Evolutionary conservation across 2,888 invertebrate genomes (phyloP), one percentile per base, ranked within the genome.

Genomic region (Rotaria macrura): DNA sequence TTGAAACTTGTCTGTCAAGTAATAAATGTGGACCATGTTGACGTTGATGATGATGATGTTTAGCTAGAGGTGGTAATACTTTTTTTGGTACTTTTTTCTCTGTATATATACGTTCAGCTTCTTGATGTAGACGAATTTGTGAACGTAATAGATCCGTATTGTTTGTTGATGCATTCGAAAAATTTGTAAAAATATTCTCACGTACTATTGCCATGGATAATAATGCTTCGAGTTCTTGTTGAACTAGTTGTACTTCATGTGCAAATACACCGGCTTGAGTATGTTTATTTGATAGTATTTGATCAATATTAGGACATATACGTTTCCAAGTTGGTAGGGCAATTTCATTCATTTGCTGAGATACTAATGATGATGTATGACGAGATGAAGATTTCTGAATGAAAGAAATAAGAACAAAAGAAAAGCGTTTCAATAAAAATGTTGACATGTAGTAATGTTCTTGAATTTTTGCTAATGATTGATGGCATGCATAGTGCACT

Each of bases 241-340:
- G 74, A 40, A 74, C 74, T 40, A 74, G 40, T 40, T 40, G 40
- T n/a, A 74, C 40, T 74, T 74, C 74, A 74, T 74, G 74, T 40
- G 74, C 38, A 40, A 74, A 74, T 74, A 74, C 74, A 74, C 74
- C 74, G 7, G 74, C 34, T 74, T 74, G 74, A 29, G 57, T 29
- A 23, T 74, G 74, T 74, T 74, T 74, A 74, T 38, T 43, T 23
- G 74, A 74, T 38, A 74, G 20, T 40, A 74, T 74, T 43, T 74
- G 74, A 74, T 74, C 74, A 40, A 74, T 74, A 74, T 74, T 74
- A 23, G 74, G 38, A 74, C 74, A 74, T n/a, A 74, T 74, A 23
- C 40, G 38, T 25, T 74, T 23, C 74, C 74, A 74, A 38, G 20
- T 38, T 9, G 40, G 40, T 43, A 74, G 25, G 23, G 38, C 40